Conservation (phyloP, 2,797 vertebrate genomes). For the Cynopterus sphinx region DNA sequence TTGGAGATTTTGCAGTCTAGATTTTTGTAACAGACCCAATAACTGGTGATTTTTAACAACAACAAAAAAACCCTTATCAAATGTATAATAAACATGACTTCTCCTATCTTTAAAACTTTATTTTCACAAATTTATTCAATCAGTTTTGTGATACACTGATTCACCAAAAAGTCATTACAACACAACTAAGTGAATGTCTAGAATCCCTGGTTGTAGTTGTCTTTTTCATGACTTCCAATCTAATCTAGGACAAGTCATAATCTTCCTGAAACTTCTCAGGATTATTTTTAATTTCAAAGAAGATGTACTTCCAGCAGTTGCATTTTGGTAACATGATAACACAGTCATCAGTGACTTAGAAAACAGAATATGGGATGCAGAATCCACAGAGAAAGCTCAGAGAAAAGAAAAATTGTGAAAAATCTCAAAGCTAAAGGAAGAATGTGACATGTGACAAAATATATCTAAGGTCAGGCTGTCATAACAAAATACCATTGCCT, state of each 20-base stretch:
- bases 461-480: neutral
- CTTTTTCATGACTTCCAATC: slow-evolving; percentile 4
- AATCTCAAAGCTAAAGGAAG: neutral
- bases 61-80: neutral
- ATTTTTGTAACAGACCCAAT: neutral
- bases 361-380: neutral
- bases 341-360: neutral
- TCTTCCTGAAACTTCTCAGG: neutral
- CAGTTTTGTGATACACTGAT: neutral
- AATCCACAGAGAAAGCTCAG: neutral
- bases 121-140: neutral
- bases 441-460: neutral
- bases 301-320: neutral
- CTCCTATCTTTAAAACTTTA: neutral
- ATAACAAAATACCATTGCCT: neutral
- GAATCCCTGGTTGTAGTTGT: neutral
- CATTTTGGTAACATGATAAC: neutral
- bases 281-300: slow-evolving; percentile 6
- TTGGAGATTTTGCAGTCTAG: neutral
- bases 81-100: neutral
- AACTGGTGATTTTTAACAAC: neutral
- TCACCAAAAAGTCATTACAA: neutral
- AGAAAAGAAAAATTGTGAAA: neutral
- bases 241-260: neutral
- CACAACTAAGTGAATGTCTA: neutral